Evolutionary conservation across 2,888 invertebrate species (phyloP).

Genomic region (Pseudococcus longispinus): DNA sequence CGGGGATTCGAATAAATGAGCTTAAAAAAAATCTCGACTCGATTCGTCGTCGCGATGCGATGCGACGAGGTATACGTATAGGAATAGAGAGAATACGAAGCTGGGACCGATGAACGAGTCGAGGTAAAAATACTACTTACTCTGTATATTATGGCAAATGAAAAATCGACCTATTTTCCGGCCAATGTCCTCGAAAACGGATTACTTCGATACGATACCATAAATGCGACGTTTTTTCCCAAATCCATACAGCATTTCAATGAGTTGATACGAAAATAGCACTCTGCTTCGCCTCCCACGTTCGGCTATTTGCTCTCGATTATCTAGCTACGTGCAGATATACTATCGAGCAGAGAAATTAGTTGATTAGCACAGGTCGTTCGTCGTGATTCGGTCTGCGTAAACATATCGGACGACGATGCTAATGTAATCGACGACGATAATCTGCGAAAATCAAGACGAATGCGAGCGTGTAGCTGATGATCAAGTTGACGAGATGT

Average conservation of each 20-base stretch:
- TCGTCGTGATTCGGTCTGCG: not conserved
- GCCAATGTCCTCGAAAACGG: conserved; percentile 24
- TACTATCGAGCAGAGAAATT: not conserved
- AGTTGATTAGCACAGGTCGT: not conserved
- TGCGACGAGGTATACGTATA: not conserved
- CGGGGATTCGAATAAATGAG: conserved; percentile 18
- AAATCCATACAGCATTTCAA: not conserved
- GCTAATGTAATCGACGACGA: no score
- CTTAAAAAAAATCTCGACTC: not conserved
- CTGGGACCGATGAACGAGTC: not conserved
- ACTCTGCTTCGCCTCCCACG: not conserved
- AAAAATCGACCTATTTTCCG: conserved; percentile 30
- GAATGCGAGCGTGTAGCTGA: no score
- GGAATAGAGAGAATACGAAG: not conserved
- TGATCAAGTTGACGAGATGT: no score
- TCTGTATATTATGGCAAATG: not conserved
- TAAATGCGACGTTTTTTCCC: conserved; percentile 12
- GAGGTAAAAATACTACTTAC: conserved; percentile 6
- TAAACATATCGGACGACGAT: no score
- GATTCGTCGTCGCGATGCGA: not conserved
- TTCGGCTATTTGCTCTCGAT: not conserved
- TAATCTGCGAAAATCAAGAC: not conserved
- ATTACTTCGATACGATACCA: conserved; percentile 19
- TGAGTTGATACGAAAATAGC: not conserved
- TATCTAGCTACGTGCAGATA: no score